A percentile compares a stretch with the other conserved stretches of the same genome.
Conservation (phyloP, 1,140 invertebrate genomes). For the Carposina sasakii region DNA sequence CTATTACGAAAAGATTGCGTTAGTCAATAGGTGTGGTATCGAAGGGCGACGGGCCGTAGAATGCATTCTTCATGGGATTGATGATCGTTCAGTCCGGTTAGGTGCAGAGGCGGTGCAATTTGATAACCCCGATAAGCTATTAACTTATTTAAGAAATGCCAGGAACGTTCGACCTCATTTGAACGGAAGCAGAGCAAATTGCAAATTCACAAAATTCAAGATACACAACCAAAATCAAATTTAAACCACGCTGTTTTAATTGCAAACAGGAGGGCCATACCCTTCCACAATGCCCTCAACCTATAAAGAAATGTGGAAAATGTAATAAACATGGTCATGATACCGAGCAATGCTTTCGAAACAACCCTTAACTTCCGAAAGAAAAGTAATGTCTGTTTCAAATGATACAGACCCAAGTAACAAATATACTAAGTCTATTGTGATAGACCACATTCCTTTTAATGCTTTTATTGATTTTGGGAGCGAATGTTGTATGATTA, state of each 20-base stretch:
- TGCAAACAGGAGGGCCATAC: slow-evolving; percentile 10
- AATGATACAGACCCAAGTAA: no score
- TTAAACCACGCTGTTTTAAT: slow-evolving; percentile 5
- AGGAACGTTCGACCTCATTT: background rate
- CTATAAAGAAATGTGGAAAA: slow-evolving; percentile 8
- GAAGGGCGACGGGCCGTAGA: slow-evolving; percentile 3
- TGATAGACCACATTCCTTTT: background rate
- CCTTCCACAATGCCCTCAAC: background rate
- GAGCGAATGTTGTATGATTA: slow-evolving; percentile 1
- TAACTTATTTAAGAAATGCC: background rate
- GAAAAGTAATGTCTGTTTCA: no score
- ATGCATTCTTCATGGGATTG: slow-evolving; percentile 6
- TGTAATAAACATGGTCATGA: slow-evolving; percentile 6
- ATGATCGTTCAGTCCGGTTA: background rate
- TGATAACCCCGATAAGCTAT: slow-evolving; percentile 1
- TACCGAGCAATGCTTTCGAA: slow-evolving; percentile 3
- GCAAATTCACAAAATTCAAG: background rate
- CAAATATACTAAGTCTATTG: no score
- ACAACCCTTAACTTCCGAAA: background rate
- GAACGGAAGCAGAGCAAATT: background rate
- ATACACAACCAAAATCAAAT: background rate
- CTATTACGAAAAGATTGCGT: slow-evolving; percentile 10
- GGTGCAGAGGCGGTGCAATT: slow-evolving; percentile 9
- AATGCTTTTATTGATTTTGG: background rate
- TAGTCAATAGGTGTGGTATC: slow-evolving; percentile 5